These are phyloP conservation scores for Tribolium freemani DNA, from an alignment of 2,888 invertebrate genomes.

Conservation along the genomic window DNA sequence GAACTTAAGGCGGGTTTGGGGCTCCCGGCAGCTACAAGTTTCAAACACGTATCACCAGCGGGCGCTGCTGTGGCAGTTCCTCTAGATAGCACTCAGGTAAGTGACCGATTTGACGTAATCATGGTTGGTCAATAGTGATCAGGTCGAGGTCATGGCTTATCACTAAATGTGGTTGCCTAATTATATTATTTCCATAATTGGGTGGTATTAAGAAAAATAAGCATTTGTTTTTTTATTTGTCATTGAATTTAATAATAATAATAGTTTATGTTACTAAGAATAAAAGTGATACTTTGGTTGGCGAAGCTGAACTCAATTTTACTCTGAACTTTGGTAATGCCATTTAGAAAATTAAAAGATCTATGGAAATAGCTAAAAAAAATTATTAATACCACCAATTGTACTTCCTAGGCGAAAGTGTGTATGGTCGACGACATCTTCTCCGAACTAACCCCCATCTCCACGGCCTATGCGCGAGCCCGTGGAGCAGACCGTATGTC, in stretches of 20 bases:
- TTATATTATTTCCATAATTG: neutral
- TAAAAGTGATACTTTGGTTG: too few species aligned
- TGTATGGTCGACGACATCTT: conserved; percentile 94
- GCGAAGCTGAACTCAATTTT: too few species aligned
- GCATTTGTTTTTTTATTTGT: too few species aligned
- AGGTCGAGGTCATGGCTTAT: neutral
- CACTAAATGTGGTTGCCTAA: neutral
- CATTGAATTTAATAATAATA: too few species aligned
- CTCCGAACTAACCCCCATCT: conserved; percentile 82
- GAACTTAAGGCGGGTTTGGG: conserved; percentile 86
- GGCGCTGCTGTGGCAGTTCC: conserved; percentile 94
- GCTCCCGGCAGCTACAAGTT: conserved; percentile 94
- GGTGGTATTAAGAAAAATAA: too few species aligned
- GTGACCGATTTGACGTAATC: conserved; percentile 1
- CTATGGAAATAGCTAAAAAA: too few species aligned
- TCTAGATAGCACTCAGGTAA: conserved; percentile 77
- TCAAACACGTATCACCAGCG: conserved; percentile 98
- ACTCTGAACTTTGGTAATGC: too few species aligned
- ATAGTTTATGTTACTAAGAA: too few species aligned
- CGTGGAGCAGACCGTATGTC: conserved; percentile 99
- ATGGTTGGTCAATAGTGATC: neutral
- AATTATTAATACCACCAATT: neutral
- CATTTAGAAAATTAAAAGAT: too few species aligned
- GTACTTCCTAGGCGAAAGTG: conserved; percentile 78
- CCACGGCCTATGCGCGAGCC: conserved; percentile 94